These are phyloP conservation scores for Drosophila tripunctata DNA, from an alignment of 2,888 invertebrate species.

Conservation along the genomic window DNA sequence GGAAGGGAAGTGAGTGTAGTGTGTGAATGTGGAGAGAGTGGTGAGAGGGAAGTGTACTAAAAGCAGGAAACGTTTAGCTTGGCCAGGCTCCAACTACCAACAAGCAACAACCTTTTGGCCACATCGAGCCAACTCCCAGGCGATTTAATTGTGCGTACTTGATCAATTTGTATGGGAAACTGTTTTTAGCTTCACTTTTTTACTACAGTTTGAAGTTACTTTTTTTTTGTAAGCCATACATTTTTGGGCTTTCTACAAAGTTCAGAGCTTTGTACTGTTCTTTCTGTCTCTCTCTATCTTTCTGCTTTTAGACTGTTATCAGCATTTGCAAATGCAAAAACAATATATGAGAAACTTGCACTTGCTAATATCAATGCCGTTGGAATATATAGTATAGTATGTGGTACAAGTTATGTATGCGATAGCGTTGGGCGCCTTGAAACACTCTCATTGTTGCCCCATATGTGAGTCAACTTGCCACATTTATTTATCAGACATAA, in stretches of 20 bases:
- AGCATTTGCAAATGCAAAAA: not conserved
- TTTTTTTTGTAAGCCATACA: not conserved
- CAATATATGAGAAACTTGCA: not conserved
- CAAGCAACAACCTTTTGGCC: no score
- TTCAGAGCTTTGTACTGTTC: not conserved
- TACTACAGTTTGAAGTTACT: conserved; percentile 2
- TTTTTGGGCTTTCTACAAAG: conserved; percentile 5
- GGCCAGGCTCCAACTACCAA: conserved; percentile 26
- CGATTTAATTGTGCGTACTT: conserved; percentile 69
- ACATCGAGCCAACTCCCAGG: conserved; percentile 44
- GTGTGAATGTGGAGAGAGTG: no score
- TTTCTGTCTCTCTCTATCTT: not conserved
- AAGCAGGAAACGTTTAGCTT: conserved; percentile 41
- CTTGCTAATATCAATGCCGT: not conserved
- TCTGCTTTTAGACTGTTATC: no score
- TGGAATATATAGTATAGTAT: not conserved
- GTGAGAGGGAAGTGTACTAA: not conserved
- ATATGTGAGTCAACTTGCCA: conserved; percentile 15
- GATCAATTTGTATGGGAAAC: conserved; percentile 66
- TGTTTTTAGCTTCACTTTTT: conserved; percentile 11
- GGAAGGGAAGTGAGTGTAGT: no score
- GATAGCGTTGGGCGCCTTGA: conserved; percentile 13
- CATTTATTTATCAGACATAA: no score
- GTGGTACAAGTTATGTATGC: not conserved
- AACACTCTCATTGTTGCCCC: conserved; percentile 1